Base-by-base conservation (phyloP, 2,113 vertebrate species). In the Alethe castanea region DNA sequence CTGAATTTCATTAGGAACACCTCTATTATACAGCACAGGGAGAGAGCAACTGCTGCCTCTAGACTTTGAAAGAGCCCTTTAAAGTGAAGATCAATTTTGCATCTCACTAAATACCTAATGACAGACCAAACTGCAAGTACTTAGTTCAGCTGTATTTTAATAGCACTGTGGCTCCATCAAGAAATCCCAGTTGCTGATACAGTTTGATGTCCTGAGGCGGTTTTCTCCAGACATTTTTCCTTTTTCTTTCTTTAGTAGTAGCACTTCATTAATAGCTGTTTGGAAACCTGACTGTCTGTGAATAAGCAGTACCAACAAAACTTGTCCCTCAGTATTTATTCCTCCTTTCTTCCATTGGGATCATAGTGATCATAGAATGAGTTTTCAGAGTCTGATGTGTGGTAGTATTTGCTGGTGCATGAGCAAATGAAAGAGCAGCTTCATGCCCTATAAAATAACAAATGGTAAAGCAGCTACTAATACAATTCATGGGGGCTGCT, bases 21-120 rank as follows among this genome's bases (percentile, higher is more conserved):
- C 57, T 79, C 93, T 95, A 72, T 95, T 95, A 91, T 73, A 88
- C 35, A 71, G 86, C 73, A 60, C 52, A 28, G 64, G 79, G 44
- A 81, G 71, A 74, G 69, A 86, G 82, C 82, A 65, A 91, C 65
- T 42, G 52, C 95, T 86, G 86, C 53, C 72, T 93, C 47, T 73
- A 42, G 60, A 33, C 73, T 88, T 82, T 77, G 80, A 92, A 95
- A 92, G 94, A 96, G 69, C 81, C 42, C 44, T 95, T 93, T 81
- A 89, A 83, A 95, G 64, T 12, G 31, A 82, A 86, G 91, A 97
- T 95, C 86, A 93, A 64, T 95, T 92, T 90, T 94, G 95, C 94
- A 87, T 97, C 89, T 89, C 81, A 53, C 94, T 95, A 94, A 96
- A 89, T 93, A 93, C 62, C 42, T 94, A 90, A 95, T 90, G 90